Percentiles rank a stretch among this genome's conserved stretches.
These are phyloP conservation scores for Myopa testacea DNA, from an alignment of 2,888 invertebrate genomes.

Conservation along the genomic window DNA sequence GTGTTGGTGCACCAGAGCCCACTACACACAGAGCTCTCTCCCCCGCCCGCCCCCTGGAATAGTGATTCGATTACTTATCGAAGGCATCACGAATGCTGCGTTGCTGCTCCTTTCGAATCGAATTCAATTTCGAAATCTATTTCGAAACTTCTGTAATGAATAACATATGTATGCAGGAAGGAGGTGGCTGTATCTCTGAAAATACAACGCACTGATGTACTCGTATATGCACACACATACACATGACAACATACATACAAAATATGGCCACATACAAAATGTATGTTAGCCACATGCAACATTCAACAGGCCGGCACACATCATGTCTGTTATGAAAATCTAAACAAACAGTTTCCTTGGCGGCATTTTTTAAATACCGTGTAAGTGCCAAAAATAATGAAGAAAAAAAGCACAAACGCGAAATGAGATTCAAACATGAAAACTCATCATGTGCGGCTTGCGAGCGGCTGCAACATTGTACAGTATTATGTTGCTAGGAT, in stretches of 20 bases:
- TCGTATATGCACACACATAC: too few relatives aligned
- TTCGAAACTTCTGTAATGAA: background rate
- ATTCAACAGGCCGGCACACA: too few relatives aligned
- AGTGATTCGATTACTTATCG: background rate
- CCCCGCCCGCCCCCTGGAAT: background rate
- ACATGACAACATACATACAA: too few relatives aligned
- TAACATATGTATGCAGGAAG: background rate
- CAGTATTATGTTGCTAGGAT: background rate
- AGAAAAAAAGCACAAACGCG: background rate
- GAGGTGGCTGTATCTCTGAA: background rate
- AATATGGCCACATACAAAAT: too few relatives aligned
- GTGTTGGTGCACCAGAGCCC: too few relatives aligned
- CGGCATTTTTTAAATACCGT: background rate
- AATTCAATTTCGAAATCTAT: slow-evolving; percentile 6
- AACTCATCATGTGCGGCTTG: background rate
- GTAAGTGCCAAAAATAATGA: slow-evolving; percentile 26
- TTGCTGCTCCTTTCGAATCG: background rate
- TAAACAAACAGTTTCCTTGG: slow-evolving; percentile 17
- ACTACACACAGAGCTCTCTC: too few relatives aligned
- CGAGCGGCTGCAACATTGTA: background rate
- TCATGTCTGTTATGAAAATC: slow-evolving; percentile 16
- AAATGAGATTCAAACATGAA: too few relatives aligned
- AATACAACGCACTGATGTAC: background rate
- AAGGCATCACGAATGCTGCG: background rate
- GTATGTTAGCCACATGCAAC: background rate